A percentile compares a stretch with the other conserved stretches of the same genome.
phyloP scores from a whole-genome alignment of 2,797 vertebrate species.

The Chelidonichthys spinosus region DNA sequence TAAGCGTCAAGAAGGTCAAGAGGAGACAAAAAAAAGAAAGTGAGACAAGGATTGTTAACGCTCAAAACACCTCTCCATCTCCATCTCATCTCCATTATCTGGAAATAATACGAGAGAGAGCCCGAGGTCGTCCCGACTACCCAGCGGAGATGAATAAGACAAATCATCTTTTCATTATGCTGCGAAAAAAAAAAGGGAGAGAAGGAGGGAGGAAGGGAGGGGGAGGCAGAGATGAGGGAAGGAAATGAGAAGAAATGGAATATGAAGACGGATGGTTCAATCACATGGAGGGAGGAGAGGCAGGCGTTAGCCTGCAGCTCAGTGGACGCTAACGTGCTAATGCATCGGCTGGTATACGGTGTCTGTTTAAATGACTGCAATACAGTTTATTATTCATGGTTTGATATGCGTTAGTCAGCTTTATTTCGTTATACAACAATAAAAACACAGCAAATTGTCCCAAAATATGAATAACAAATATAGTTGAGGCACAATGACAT shows the following conservation, averaged over 20 bases:
- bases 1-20: constrained; percentile 55
- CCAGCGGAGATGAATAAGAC: constrained; percentile 60
- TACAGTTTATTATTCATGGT: not conserved
- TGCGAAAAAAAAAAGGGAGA: not conserved
- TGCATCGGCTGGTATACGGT: not conserved
- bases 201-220: not conserved
- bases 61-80: constrained; percentile 47
- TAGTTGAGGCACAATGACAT: constrained; percentile 23
- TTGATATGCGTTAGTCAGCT: constrained; percentile 35
- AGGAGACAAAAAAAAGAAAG: constrained; percentile 9
- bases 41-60: constrained; percentile 39
- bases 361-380: not conserved
- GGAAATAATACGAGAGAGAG: constrained; percentile 59
- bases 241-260: constrained; percentile 56
- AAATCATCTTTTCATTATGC: constrained; percentile 68
- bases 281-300: constrained; percentile 11
- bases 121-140: constrained; percentile 41
- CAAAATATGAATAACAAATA: constrained; percentile 11
- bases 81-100: constrained; percentile 56
- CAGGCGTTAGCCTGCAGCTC: constrained; percentile 27
- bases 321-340: not conserved
- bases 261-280: constrained; percentile 51
- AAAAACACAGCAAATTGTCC: constrained; percentile 36
- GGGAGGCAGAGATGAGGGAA: constrained; percentile 5
- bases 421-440: constrained; percentile 36